Evolutionary conservation across 2,888 invertebrate genomes (phyloP), one percentile per base, ranked within the genome.

Genomic region (Catocala fraxini): DNA sequence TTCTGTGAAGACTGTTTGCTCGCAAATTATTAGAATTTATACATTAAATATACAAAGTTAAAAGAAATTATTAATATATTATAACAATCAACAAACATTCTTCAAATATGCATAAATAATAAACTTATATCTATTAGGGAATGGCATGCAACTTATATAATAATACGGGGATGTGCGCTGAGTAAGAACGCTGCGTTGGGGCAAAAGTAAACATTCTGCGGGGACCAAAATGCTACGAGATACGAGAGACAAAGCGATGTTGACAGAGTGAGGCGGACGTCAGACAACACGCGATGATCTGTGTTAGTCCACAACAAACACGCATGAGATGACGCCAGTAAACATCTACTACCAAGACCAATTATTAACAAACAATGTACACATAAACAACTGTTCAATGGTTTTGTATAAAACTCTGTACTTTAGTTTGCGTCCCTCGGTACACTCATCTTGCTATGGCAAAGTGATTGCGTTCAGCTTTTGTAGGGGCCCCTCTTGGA

Each of bases 321-420:
- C 87, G 83, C 85, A 86, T 91, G 90, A 89, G 80, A 88, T 91
- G 92, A 87, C 85, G 86, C 88, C 88, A 88, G 71, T 76, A 86
- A 82, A 90, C 88, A 90, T 86, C 74, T 79, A 90, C 93, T 92
- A 92, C 92, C 91, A 92, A 90, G 89, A 89, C 91, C 89, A 90
- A 74, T 84, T 84, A 83, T 6, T 84, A 83, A 89, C 85, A 86
- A 88, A 84, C 79, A 83, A 78, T 85, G 82, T 80, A 85, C 87
- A 88, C 85, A 88, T 84, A 85, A 79, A 84, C 83, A 82, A 81
- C 84, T 80, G 78, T 72, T 63, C 63, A 86, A 84, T 86, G 81
- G 80, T 80, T 82, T 25, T 83, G 76, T 80, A 81, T 76, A 78
- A 81, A 85, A 84, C 78, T 84, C 75, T 85, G 85, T 89, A 85